phyloP scores from a whole-genome alignment of 2,113 vertebrate species.

The Serranochromis macrocephalus region DNA sequence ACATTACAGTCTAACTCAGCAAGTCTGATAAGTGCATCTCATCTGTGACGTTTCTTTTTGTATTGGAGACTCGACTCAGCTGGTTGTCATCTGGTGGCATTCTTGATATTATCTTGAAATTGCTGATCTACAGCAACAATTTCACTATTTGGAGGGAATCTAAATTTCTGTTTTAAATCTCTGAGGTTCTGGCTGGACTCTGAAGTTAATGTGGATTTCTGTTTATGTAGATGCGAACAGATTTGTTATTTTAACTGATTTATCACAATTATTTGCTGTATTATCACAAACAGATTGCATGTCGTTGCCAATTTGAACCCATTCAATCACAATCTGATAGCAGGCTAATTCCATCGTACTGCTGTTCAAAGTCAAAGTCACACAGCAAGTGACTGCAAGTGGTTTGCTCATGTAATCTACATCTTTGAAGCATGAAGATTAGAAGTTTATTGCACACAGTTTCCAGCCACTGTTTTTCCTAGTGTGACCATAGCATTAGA shows the following conservation, averaged over 20 bases:
- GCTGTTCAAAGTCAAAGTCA: neutral
- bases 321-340: neutral
- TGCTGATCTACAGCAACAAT: neutral
- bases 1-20: neutral
- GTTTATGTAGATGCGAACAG: neutral
- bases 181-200: neutral
- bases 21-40: neutral
- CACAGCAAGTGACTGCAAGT: neutral
- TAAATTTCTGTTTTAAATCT: neutral
- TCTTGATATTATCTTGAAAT: neutral
- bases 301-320: neutral
- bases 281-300: neutral
- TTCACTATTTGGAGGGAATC: neutral
- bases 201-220: neutral
- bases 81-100: neutral
- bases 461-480: neutral
- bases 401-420: neutral
- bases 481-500: neutral
- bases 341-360: neutral
- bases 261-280: neutral
- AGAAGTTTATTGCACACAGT: neutral
- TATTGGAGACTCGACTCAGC: neutral
- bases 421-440: neutral
- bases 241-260: neutral
- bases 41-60: neutral